A percentile compares a stretch with the other conserved stretches of the same genome.
phyloP scores from a whole-genome alignment of 2,797 vertebrate species.

The Manis crassicaudata region DNA sequence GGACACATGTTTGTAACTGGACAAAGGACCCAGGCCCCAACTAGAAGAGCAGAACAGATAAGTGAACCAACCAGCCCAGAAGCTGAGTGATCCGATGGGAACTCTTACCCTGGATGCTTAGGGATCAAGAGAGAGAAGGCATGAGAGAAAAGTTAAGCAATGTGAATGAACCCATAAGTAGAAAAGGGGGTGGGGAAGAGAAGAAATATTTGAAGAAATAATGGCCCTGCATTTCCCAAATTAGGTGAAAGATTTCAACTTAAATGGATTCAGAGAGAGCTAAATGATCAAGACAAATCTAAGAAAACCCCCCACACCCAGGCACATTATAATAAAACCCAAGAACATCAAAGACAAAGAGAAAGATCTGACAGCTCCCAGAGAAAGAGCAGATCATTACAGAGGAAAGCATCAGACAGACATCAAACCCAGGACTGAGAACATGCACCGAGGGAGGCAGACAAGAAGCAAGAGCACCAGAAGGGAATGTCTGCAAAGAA shows the following conservation, averaged over 20 bases:
- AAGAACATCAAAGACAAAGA: slow-evolving; percentile 52
- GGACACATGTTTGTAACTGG: not conserved
- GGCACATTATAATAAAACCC: not conserved
- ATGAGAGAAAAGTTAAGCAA: not conserved
- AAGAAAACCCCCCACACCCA: not conserved
- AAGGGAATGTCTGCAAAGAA: not conserved
- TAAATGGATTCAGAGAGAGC: not conserved
- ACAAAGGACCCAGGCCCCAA: not conserved
- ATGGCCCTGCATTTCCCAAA: not conserved
- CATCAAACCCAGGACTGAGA: not conserved
- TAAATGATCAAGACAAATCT: not conserved
- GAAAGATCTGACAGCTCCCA: slow-evolving; percentile 9
- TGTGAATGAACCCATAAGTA: not conserved
- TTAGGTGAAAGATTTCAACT: not conserved
- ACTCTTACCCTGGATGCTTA: not conserved
- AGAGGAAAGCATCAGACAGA: not conserved
- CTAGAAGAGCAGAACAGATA: not conserved
- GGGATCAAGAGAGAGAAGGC: not conserved
- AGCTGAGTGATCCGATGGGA: not conserved
- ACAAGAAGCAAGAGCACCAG: not conserved
- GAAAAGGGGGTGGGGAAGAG: not conserved
- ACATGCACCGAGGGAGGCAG: not conserved
- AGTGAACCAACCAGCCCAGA: not conserved
- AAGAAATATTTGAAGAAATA: not conserved
- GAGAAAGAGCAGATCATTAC: not conserved